phyloP scores from a whole-genome alignment of 2,113 vertebrate species.

The Dromiciops gliroides region DNA sequence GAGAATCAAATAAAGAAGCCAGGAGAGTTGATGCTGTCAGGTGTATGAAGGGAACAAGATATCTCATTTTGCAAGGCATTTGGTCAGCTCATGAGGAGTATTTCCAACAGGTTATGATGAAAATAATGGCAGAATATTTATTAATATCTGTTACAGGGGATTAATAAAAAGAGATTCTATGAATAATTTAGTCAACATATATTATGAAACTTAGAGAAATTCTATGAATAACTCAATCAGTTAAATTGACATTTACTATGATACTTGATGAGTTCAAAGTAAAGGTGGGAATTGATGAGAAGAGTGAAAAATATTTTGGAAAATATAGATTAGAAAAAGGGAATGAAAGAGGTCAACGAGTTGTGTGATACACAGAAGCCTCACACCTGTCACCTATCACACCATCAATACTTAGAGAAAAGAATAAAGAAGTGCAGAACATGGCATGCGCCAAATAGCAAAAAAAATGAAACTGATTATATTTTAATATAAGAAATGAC shows the following conservation, averaged over 20 bases:
- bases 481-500: background rate
- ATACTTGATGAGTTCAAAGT: background rate
- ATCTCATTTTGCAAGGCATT: background rate
- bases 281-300: background rate
- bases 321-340: background rate
- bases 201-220: background rate
- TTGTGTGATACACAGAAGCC: background rate
- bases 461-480: background rate
- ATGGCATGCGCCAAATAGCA: background rate
- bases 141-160: background rate
- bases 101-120: background rate
- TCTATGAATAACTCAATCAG: background rate
- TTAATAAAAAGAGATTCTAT: background rate
- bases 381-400: background rate
- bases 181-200: background rate
- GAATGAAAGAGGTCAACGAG: background rate
- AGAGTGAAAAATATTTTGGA: background rate
- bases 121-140: background rate
- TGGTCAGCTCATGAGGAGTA: background rate
- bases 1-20: background rate
- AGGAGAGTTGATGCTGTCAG: background rate
- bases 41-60: background rate
- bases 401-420: background rate
- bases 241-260: background rate
- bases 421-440: background rate